A percentile compares a stretch with the other conserved stretches of the same genome.
phyloP scores from a whole-genome alignment of 2,888 invertebrate species.

The Himalopsyche japonica region DNA sequence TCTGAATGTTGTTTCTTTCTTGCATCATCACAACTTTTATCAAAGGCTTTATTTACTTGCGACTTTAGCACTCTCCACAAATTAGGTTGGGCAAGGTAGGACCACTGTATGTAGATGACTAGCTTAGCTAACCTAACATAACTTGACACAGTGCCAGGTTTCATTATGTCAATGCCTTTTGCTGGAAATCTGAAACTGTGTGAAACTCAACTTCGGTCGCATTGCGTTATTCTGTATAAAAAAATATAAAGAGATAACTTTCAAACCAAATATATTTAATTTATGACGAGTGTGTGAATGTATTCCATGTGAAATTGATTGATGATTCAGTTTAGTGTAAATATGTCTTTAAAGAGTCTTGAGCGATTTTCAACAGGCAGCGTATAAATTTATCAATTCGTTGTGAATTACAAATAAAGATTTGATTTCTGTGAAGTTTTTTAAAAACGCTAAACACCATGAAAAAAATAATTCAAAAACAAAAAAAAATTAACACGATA shows the following conservation, averaged over 20 bases:
- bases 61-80: not conserved
- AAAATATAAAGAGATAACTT: not conserved
- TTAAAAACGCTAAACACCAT: too few relatives aligned
- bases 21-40: not conserved
- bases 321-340: too few relatives aligned
- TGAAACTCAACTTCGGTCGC: not conserved
- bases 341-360: too few relatives aligned
- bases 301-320: too few relatives aligned
- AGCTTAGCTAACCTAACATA: not conserved
- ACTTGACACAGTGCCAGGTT: not conserved
- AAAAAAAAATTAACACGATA: too few relatives aligned
- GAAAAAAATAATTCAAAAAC: too few relatives aligned
- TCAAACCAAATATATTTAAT: too few relatives aligned
- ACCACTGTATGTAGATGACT: not conserved
- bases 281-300: too few relatives aligned
- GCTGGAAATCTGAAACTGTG: not conserved
- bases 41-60: not conserved
- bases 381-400: too few relatives aligned
- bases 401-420: too few relatives aligned
- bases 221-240: not conserved
- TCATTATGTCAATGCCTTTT: not conserved
- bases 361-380: too few relatives aligned
- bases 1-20: not conserved
- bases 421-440: too few relatives aligned
- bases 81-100: not conserved